A percentile compares a stretch with the other conserved stretches of the same genome.
These are phyloP conservation scores for Heliconius ethilla DNA, from an alignment of 2,888 invertebrate genomes.

Conservation along the genomic window DNA sequence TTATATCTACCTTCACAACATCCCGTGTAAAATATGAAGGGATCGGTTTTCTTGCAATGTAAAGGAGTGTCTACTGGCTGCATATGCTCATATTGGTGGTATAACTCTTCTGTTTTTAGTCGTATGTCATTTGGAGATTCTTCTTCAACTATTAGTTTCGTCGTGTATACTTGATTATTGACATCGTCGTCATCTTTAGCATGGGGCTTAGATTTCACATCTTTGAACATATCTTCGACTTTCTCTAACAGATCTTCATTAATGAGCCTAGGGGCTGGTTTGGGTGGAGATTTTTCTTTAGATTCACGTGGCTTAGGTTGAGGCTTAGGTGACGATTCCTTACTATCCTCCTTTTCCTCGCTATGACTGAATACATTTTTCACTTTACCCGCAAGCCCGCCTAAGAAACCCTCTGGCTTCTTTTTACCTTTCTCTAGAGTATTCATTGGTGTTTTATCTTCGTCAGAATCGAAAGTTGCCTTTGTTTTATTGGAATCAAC, in stretches of 20 bases:
- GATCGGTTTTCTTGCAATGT: conserved; percentile 60
- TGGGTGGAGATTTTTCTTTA: conserved; percentile 68
- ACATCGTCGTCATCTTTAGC: conserved; percentile 66
- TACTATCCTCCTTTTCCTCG: conserved; percentile 67
- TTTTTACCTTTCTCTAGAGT: conserved; percentile 78
- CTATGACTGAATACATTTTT: conserved; percentile 72
- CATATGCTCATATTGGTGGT: conserved; percentile 73
- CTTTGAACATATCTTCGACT: conserved; percentile 80
- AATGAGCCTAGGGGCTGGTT: conserved; percentile 74
- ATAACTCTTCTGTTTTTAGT: conserved; percentile 62
- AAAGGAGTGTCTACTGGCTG: conserved; percentile 74
- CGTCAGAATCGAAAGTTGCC: conserved; percentile 81
- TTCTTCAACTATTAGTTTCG: conserved; percentile 74
- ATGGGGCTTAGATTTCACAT: conserved; percentile 67
- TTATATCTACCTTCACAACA: conserved; percentile 69
- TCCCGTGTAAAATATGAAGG: conserved; percentile 68
- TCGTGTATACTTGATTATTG: conserved; percentile 65
- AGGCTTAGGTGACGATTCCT: conserved; percentile 63
- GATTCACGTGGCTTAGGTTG: conserved; percentile 62
- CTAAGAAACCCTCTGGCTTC: conserved; percentile 73
- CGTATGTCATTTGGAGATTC: conserved; percentile 52
- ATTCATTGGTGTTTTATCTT: conserved; percentile 80
- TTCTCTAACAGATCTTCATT: conserved; percentile 75
- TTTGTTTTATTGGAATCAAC: conserved; percentile 79
- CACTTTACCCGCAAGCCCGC: conserved; percentile 72